Conservation (phyloP, 2,797 vertebrate genomes). For the Leptatherina wallacei region DNA sequence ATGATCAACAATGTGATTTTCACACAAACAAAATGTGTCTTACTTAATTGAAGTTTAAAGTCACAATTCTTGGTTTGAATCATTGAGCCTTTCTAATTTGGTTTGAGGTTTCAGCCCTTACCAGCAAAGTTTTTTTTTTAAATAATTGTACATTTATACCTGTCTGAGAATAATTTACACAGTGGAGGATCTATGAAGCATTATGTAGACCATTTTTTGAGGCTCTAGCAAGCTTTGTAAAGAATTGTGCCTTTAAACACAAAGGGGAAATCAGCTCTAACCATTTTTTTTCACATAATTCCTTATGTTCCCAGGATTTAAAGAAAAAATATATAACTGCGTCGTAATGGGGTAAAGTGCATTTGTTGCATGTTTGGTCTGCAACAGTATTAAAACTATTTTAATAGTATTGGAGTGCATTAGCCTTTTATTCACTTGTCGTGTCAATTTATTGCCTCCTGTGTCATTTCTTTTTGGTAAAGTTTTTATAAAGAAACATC, state of each 20-base stretch:
- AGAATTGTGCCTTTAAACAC: constrained; percentile 76
- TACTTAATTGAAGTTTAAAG: constrained; percentile 64
- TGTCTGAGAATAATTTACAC: background rate
- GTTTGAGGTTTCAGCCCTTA: background rate
- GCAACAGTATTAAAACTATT: constrained; percentile 99
- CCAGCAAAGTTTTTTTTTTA: background rate
- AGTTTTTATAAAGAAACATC: constrained; percentile 76
- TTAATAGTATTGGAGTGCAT: constrained; percentile 99
- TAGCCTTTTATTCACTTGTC: constrained; percentile 99
- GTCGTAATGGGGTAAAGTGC: constrained; percentile 88
- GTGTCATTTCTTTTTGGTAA: constrained; percentile 99
- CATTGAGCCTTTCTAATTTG: constrained; percentile 1
- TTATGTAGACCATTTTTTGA: background rate
- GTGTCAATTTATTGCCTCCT: constrained; percentile 99
- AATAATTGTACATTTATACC: background rate
- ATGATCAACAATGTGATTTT: constrained; percentile 87
- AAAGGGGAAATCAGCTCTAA: constrained; percentile 58
- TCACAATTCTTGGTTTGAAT: constrained; percentile 68
- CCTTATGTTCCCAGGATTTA: constrained; percentile 67
- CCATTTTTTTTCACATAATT: constrained; percentile 66
- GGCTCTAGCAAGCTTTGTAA: constrained; percentile 9
- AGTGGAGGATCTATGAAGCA: background rate
- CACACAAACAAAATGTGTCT: constrained; percentile 78
- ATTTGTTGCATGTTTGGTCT: constrained; percentile 99
- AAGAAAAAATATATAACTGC: constrained; percentile 53